Base-by-base conservation (phyloP, 2,888 invertebrate genomes). In the Metopia argyrocephala region DNA sequence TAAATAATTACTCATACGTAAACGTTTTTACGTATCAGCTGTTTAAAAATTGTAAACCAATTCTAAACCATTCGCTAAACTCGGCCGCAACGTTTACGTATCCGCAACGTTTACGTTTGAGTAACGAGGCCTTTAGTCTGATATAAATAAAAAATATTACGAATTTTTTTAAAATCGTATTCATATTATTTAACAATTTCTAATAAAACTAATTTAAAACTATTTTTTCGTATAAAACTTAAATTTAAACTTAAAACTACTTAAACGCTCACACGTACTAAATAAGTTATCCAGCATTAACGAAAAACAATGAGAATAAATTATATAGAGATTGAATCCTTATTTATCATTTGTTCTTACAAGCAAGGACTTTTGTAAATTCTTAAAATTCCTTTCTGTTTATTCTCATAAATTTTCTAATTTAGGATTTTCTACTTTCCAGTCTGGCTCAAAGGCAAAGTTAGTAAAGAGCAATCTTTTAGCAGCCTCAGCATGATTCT, bases 361-460 rank as follows among this genome's bases (percentile, higher is more conserved):
- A n/a, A n/a, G n/a, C n/a, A n/a, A n/a, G n/a, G n/a, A n/a, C n/a
- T n/a, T n/a, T n/a, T n/a, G n/a, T n/a, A n/a, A 3, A 25, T 20
- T 48, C 20, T n/a, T 4, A 0, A 28, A n/a, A 7, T 2, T 28
- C 20, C 20, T 57, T 52, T 23, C 52, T 9, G 45, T 57, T 31
- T 54, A 3, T 15, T 0, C 38, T 38, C 38, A 38, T 12, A 38
- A 12, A 0, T 38, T 76, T 25, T 61, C 20, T 2, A 2, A 18
- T 20, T 80, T 64, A 23, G 85, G 85, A 57, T 86, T 86, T 57
- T 87, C 87, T 7, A 83, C 70, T 76, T 87, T 87, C 84, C 83
- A 86, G 75, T 88, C 88, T 4, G 87, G 86, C 75, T 88, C 89
- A 65, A 87, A 88, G 50, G 83, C 87, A 12, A 62, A 83, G 78